These are phyloP conservation scores for Coleophora flavipennella DNA, from an alignment of 2,888 invertebrate genomes.

Conservation along the genomic window DNA sequence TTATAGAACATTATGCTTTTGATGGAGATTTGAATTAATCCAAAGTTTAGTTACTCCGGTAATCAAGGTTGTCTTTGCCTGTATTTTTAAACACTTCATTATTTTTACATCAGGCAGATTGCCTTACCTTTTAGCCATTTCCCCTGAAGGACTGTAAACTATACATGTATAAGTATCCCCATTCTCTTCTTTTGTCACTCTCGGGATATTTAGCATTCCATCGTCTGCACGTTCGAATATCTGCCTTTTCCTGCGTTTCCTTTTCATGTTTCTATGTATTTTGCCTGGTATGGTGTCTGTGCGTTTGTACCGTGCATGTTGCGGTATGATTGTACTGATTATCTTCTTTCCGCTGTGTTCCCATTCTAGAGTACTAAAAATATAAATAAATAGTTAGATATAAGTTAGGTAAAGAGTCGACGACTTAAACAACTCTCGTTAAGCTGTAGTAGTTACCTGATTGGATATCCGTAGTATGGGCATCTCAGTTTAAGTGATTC, in stretches of 20 bases:
- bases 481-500: conserved; percentile 82
- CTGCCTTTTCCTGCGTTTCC: conserved; percentile 43
- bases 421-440: too few species aligned
- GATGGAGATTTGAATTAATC: too few species aligned
- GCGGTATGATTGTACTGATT: conserved; percentile 38
- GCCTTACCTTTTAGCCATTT: conserved; percentile 78
- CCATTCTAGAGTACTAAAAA: conserved; percentile 58
- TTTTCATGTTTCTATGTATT: conserved; percentile 23
- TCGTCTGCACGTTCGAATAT: conserved; percentile 52
- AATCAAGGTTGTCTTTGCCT: too few species aligned
- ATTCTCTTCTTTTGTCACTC: conserved; percentile 75
- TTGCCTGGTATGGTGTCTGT: conserved; percentile 22
- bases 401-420: too few species aligned
- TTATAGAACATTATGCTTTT: too few species aligned
- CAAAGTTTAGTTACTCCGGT: too few species aligned
- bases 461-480: conserved; percentile 90
- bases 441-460: too few species aligned
- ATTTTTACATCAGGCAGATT: neutral
- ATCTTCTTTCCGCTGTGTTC: conserved; percentile 59
- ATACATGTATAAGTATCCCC: conserved; percentile 87
- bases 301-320: conserved; percentile 50
- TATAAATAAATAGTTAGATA: conserved; percentile 1
- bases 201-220: conserved; percentile 74
- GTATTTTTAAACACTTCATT: too few species aligned
- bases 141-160: conserved; percentile 81